These are phyloP conservation scores for Characodon lateralis DNA, from an alignment of 2,797 vertebrate genomes.

Conservation along the genomic window DNA sequence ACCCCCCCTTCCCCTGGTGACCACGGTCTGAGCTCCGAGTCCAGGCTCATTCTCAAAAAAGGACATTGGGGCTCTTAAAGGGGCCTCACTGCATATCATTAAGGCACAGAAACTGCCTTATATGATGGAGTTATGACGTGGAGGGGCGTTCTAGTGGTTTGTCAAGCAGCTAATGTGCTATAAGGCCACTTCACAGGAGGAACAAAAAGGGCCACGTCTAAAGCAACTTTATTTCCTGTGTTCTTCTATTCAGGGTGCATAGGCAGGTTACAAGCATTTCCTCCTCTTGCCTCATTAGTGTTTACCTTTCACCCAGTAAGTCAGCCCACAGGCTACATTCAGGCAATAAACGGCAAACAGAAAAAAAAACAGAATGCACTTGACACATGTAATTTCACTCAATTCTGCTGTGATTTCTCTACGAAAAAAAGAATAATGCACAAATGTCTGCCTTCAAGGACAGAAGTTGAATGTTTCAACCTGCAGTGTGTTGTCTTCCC, in stretches of 20 bases:
- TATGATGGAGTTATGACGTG: constrained; percentile 19
- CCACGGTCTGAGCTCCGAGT: constrained; percentile 56
- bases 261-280: constrained; percentile 59
- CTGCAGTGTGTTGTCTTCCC: constrained; percentile 16
- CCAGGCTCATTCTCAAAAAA: constrained; percentile 72
- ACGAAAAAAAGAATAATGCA: constrained; percentile 1
- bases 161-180: constrained; percentile 10
- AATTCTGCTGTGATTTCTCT: constrained; percentile 25
- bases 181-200: constrained; percentile 25
- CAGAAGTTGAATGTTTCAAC: constrained; percentile 11
- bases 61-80: constrained; percentile 72
- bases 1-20: constrained; percentile 53
- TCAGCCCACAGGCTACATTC: constrained; percentile 30
- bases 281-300: constrained; percentile 58
- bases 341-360: constrained; percentile 15
- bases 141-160: constrained; percentile 2
- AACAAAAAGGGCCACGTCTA: constrained; percentile 36
- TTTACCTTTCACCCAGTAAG: constrained; percentile 68
- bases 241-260: constrained; percentile 53
- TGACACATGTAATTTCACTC: constrained; percentile 34
- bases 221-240: constrained; percentile 64
- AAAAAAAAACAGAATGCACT: constrained; percentile 20
- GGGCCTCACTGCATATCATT: constrained; percentile 52
- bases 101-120: constrained; percentile 8
- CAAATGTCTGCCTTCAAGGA: constrained; percentile 19